Evolutionary conservation across 64 coral and sea anemone species (phyloP).

Genomic region (Stylophora pistillata): DNA sequence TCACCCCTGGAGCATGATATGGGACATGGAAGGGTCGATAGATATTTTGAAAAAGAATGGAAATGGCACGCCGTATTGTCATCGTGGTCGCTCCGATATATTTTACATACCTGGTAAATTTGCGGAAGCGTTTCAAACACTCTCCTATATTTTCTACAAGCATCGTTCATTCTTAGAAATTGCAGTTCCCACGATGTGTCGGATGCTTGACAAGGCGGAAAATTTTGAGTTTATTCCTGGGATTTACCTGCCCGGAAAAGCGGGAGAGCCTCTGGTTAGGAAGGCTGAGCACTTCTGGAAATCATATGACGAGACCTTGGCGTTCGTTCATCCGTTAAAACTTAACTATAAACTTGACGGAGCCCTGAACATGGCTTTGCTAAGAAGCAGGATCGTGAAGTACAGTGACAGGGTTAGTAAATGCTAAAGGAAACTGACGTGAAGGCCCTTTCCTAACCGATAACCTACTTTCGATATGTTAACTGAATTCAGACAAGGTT

Average conservation of each 20-base stretch:
- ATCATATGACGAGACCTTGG: slow-evolving; percentile 60
- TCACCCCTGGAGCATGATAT: background rate
- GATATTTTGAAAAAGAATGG: slow-evolving; percentile 56
- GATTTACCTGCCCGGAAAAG: slow-evolving; percentile 78
- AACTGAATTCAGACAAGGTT: too few relatives aligned
- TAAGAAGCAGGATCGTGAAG: slow-evolving; percentile 59
- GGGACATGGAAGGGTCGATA: slow-evolving; percentile 26
- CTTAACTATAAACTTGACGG: slow-evolving; percentile 67
- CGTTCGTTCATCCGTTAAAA: slow-evolving; percentile 86
- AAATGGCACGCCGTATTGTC: slow-evolving; percentile 43
- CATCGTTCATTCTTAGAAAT: slow-evolving; percentile 91
- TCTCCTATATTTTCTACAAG: slow-evolving; percentile 86
- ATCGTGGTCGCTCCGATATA: slow-evolving; percentile 73
- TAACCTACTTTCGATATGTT: too few relatives aligned
- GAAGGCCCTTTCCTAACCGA: too few relatives aligned
- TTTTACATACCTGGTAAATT: slow-evolving; percentile 84
- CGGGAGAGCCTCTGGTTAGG: slow-evolving; percentile 56
- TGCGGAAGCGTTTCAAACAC: slow-evolving; percentile 48
- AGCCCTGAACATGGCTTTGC: slow-evolving; percentile 41
- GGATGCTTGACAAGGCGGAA: slow-evolving; percentile 60
- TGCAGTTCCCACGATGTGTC: slow-evolving; percentile 81
- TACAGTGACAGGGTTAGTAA: slow-evolving; percentile 64
- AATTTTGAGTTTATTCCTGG: slow-evolving; percentile 85
- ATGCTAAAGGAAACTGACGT: slow-evolving; percentile 1
- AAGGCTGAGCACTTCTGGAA: slow-evolving; percentile 80